A percentile compares a stretch with the other conserved stretches of the same genome.
These are phyloP conservation scores for Pitangus sulphuratus DNA, from an alignment of 2,797 vertebrate species.

Conservation along the genomic window DNA sequence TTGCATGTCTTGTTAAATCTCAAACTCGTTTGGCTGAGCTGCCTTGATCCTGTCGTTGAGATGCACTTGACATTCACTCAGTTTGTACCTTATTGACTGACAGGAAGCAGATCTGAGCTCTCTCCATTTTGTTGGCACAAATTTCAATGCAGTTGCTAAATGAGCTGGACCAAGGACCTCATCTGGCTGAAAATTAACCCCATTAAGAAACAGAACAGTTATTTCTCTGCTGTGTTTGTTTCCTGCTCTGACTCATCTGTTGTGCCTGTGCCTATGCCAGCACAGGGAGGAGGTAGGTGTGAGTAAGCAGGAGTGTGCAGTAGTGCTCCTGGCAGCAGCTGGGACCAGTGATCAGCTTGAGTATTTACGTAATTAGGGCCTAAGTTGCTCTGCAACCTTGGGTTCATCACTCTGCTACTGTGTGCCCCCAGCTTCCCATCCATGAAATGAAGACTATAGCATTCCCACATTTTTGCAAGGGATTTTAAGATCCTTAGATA, in stretches of 20 bases:
- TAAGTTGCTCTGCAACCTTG: background rate
- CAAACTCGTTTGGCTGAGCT: background rate
- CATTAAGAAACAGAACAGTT: background rate
- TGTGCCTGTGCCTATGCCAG: background rate
- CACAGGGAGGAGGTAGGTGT: background rate
- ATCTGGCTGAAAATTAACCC: background rate
- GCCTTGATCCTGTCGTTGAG: background rate
- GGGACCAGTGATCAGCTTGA: background rate
- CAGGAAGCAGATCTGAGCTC: background rate
- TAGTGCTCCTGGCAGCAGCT: background rate
- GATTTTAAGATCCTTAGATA: conserved; percentile 12
- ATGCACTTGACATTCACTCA: background rate
- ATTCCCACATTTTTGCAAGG: background rate
- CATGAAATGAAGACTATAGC: background rate
- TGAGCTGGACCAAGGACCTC: background rate
- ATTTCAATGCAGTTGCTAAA: background rate
- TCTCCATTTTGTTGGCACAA: background rate
- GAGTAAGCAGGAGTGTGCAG: background rate
- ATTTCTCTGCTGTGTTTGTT: background rate
- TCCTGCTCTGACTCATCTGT: background rate
- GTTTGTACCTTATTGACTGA: background rate
- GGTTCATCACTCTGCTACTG: background rate
- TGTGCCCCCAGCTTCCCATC: background rate
- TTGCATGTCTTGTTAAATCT: conserved; percentile 1
- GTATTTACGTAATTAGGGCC: background rate